Base-by-base conservation (phyloP, 2,113 vertebrate genomes). In the Amphiprion percula region DNA sequence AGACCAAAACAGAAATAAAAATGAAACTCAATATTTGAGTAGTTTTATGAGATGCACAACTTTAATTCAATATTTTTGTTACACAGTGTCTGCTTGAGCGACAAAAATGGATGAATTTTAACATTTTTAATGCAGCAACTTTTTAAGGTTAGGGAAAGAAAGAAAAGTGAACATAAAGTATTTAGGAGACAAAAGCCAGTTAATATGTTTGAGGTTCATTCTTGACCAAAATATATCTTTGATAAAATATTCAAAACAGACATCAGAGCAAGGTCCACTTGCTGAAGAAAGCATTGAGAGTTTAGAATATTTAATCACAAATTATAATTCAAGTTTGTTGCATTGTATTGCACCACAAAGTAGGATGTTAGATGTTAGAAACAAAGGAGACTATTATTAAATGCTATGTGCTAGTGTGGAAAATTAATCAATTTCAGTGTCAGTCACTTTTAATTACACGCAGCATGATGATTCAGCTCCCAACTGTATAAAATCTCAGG, bases 401-500 rank as follows among this genome's bases (percentile, higher is more conserved):
- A 49, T 21, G 41, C 21, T 58, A 37, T 26, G 17, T 44, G n/a
- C n/a, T 50, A 60, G 33, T 11, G 30, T 0, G 9, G 19, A 53
- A 80, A 19, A 68, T 71, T 3, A 47, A 77, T 66, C 17, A 62
- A 14, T 44, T 58, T 62, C 28, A 64, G 3, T 46, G 71, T 64
- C 19, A 52, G 28, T 79, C 17, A 52, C 61, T 39, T 80, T 77
- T 47, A 55, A 61, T 61, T 58, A 54, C 23, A 62, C 65, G 64
- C 41, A 83, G 64, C 56, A 50, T 41, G 33, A 67, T 60, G 17
- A 66, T 72, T 85, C 55, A 79, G 30, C 26, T 54, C 56, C 16
- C 68, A 81, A 87, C 77, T 78, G 54, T 79, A 84, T 75, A 50
- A 70, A 79, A 73, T 62, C 30, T 39, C 58, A 50, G 56, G n/a